Evolutionary conservation across 2,888 invertebrate genomes (phyloP).

Genomic region (Andrena dorsata): DNA sequence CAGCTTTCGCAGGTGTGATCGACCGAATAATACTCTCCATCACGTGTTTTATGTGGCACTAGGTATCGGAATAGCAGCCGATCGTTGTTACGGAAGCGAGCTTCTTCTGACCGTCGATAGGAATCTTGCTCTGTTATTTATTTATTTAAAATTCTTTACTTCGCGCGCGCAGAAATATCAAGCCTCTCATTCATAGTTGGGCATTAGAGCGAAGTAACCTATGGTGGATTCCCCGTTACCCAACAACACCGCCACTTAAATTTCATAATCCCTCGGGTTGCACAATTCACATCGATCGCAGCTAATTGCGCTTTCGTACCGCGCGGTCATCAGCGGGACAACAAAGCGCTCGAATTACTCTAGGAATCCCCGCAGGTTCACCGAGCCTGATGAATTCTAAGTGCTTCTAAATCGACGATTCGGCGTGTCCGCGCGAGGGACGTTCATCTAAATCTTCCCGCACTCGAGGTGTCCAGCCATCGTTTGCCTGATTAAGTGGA

Average conservation of each 20-base stretch:
- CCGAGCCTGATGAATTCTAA: neutral
- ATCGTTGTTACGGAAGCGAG: conserved; percentile 14
- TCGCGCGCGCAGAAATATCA: too few relatives aligned
- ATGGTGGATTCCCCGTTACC: neutral
- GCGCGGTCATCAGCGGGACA: neutral
- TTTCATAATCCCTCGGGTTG: conserved; percentile 5
- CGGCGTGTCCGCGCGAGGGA: too few relatives aligned
- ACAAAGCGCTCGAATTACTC: neutral
- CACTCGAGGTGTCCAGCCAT: too few relatives aligned
- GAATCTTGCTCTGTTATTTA: too few relatives aligned
- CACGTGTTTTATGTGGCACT: neutral
- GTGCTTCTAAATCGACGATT: neutral
- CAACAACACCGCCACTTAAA: neutral
- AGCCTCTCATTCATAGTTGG: too few relatives aligned
- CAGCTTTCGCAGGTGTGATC: neutral
- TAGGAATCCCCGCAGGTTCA: neutral
- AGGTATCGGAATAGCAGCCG: neutral
- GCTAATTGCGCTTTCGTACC: neutral
- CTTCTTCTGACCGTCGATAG: neutral
- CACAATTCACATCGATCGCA: neutral
- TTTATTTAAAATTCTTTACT: too few relatives aligned
- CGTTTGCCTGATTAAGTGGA: too few relatives aligned
- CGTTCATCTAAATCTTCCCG: too few relatives aligned
- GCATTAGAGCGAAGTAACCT: too few relatives aligned
- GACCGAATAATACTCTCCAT: neutral